Base-by-base conservation (phyloP, 2,113 vertebrate genomes). In the Amblyornis subalaris region DNA sequence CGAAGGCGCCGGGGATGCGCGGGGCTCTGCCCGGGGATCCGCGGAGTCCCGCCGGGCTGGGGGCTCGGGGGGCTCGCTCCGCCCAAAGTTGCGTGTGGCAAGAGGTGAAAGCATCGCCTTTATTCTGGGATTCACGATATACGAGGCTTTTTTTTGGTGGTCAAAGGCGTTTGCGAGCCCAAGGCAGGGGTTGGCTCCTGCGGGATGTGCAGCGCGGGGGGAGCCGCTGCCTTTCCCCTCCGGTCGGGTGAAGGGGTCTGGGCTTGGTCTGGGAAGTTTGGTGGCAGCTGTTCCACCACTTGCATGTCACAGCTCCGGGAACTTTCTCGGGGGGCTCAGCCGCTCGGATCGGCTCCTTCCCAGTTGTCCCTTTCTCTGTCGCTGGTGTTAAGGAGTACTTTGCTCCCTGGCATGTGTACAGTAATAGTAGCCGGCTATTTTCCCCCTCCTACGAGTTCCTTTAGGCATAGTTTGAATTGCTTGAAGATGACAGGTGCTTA, bases 301-400 rank as follows among this genome's bases (percentile, higher is more conserved):
- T 24, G 54, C 10, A 1, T 55, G 77, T 66, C 31, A 0, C 70
- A 44, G 79, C 93, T 51, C 74, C 38, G 36, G 86, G 44, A 96
- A 96, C 97, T 97, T 97, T 84, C 35, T 77, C 24, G 47, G 55
- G 93, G 89, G 76, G 29, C 58, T 93, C 89, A 42, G 95, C 44
- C 66, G 2, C 93, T 82, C 42, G 50, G 84, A 17, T 66, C 45
- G 29, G 75, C 91, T 78, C 75, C 77, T 95, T 97, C 96, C 90
- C 97, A 94, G 95, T 91, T 98, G 96, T 95, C 94, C 5, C 90
- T 86, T n/a, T 50, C 71, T 61, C 77, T 57, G 89, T 76, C 75
- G 12, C 76, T 72, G 82, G 70, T 72, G 81, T 74, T 73, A 21
- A 92, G 92, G 93, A 93, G 93, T 82, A 57, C 74, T 95, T 82